Percentiles rank a stretch among this genome's conserved stretches.
phyloP scores from a whole-genome alignment of 2,888 invertebrate genomes.

The Amblyjoppa proteus region DNA sequence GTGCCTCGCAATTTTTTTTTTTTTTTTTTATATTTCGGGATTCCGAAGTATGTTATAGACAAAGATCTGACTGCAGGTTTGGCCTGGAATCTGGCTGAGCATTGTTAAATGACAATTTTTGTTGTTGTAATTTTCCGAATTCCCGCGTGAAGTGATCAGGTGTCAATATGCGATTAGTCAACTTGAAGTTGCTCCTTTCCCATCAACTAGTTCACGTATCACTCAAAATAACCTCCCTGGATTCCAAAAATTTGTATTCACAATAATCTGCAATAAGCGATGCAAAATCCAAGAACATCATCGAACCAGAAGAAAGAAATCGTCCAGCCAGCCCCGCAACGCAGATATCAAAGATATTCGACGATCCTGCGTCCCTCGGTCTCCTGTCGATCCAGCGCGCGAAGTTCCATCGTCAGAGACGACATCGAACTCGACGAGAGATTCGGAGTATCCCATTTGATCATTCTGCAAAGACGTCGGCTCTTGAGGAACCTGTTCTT shows the following conservation, averaged over 20 bases:
- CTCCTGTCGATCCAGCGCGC: background rate
- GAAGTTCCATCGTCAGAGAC: constrained; percentile 28
- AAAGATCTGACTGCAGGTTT: background rate
- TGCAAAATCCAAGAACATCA: constrained; percentile 6
- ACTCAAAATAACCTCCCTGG: background rate
- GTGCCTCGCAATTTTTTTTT: background rate
- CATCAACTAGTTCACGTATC: background rate
- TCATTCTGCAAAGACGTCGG: constrained; percentile 15
- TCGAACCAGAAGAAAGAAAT: background rate
- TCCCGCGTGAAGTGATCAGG: background rate
- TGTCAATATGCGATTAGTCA: background rate
- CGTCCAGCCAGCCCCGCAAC: background rate
- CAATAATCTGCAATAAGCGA: background rate
- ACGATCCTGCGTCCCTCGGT: constrained; percentile 22
- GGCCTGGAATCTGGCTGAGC: background rate
- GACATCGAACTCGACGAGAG: constrained; percentile 33
- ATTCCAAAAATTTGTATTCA: background rate
- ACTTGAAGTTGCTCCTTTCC: background rate
- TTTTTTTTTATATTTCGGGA: background rate
- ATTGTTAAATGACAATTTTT: background rate
- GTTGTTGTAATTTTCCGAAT: background rate
- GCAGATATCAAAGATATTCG: constrained; percentile 11
- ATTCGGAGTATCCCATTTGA: constrained; percentile 1
- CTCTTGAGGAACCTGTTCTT: constrained; percentile 37
- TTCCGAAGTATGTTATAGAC: background rate